Evolutionary conservation across 2,113 vertebrate species (phyloP), one percentile per base, ranked within the genome.

Genomic region (Chaetops frenatus): DNA sequence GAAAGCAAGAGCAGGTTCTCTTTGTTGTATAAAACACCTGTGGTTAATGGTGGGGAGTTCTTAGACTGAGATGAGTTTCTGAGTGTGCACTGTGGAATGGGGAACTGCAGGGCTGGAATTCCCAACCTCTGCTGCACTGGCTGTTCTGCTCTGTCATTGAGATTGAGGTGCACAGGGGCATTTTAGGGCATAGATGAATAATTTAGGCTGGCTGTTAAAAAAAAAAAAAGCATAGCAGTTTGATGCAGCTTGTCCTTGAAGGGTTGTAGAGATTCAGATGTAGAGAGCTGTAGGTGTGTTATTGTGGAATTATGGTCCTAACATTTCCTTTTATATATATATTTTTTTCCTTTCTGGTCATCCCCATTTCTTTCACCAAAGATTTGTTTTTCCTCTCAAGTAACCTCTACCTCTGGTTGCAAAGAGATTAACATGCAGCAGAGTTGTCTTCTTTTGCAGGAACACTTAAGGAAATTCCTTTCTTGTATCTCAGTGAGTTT

Each of bases 1-100:
- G 82, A 79, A 86, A 78, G 84, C 61, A 54, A 92, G 96, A 96
- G 95, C 93, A 70, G 94, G 92, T 92, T 95, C 93, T 96, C 95
- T 95, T 90, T 93, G 64, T 79, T 89, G 5, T 38, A 5, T 29
- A 6, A 25, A 82, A 48, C 65, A 40, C 76, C 74, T 81, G 81
- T 45, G 58, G 74, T 20, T 67, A 23, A 51, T 47, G 78, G 64
- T 38, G 84, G 71, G 48, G 85, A 71, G 66, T 81, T 85, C 74
- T 86, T 33, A 47, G 21, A 9, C 60, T 27, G 6, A 40, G 66
- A 5, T 35, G 86, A 74, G 56, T 82, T 92, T 61, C 36, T 73
- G 87, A 60, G 81, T 10, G 85, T 84, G 94, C 94, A 86, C 79
- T 96, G 91, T 91, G 44, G 72, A 70, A 17, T 3, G 2, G 12